Evolutionary conservation across 2,888 invertebrate species (phyloP).

Genomic region (Eupithecia abbreviata): DNA sequence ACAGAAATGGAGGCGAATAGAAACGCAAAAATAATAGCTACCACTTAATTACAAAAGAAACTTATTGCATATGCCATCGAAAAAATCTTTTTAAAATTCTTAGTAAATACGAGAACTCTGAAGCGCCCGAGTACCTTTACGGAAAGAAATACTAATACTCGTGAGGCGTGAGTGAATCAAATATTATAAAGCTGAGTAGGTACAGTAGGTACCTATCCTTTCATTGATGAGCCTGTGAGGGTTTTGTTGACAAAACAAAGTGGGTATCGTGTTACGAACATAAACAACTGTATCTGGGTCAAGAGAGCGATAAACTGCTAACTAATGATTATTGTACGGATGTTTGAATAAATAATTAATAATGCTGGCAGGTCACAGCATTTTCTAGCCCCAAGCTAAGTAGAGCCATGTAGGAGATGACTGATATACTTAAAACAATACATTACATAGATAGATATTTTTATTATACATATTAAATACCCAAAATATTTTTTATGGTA

Average conservation of each 20-base stretch:
- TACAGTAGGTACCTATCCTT: background rate
- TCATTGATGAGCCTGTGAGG: constrained; percentile 9
- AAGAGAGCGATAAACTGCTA: constrained; percentile 22
- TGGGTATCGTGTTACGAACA: constrained; percentile 11
- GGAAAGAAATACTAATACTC: background rate
- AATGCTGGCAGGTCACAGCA: no score
- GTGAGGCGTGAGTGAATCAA: constrained; percentile 2
- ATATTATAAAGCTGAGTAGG: background rate
- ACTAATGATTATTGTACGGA: constrained; percentile 6
- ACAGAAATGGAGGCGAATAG: background rate
- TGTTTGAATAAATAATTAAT: no score
- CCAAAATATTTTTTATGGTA: no score
- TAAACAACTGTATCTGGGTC: constrained; percentile 18
- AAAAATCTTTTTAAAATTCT: background rate
- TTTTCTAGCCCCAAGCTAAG: no score
- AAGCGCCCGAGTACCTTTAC: background rate
- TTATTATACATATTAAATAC: no score
- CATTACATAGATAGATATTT: no score
- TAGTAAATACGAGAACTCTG: background rate
- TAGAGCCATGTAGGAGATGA: no score
- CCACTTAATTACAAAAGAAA: background rate
- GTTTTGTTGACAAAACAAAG: constrained; percentile 17
- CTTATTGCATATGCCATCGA: background rate
- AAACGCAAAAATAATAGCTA: background rate
- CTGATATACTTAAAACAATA: no score